Evolutionary conservation across 1,140 invertebrate genomes (phyloP).

Genomic region (Reticulitermes speratus): DNA sequence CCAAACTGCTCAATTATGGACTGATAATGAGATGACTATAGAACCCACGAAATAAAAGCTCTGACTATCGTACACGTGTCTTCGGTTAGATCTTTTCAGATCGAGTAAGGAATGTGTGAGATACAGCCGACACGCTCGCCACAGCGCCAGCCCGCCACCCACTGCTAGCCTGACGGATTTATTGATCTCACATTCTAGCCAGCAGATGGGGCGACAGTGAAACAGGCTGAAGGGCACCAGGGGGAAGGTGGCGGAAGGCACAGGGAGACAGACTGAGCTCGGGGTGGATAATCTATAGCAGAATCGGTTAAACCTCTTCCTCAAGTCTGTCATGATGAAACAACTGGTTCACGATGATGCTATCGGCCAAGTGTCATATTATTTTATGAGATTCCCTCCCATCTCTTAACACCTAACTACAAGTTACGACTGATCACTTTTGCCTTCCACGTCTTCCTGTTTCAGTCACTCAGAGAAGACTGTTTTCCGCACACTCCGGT

Average conservation of each 20-base stretch:
- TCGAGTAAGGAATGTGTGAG: neutral
- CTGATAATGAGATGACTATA: no score
- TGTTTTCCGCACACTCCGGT: no score
- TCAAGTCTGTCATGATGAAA: neutral
- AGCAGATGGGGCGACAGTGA: constrained; percentile 10
- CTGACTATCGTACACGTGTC: neutral
- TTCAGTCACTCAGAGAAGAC: neutral
- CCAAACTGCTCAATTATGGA: no score
- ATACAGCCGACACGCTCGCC: neutral
- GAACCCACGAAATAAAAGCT: neutral
- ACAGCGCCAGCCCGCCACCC: neutral
- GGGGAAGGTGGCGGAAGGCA: neutral
- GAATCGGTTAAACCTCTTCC: constrained; percentile 1
- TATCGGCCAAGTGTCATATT: neutral
- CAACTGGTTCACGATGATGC: neutral
- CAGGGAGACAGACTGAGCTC: neutral
- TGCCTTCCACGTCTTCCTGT: neutral
- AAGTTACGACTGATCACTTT: neutral
- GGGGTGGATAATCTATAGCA: neutral
- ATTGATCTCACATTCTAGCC: constrained; percentile 16
- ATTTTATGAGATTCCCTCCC: neutral
- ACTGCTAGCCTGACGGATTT: constrained; percentile 14
- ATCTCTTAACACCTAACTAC: neutral
- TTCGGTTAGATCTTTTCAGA: neutral
- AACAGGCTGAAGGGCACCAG: neutral